Conservation (phyloP, 53 echinoderm and acorn worm genomes). For the Patiria pectinifera region DNA sequence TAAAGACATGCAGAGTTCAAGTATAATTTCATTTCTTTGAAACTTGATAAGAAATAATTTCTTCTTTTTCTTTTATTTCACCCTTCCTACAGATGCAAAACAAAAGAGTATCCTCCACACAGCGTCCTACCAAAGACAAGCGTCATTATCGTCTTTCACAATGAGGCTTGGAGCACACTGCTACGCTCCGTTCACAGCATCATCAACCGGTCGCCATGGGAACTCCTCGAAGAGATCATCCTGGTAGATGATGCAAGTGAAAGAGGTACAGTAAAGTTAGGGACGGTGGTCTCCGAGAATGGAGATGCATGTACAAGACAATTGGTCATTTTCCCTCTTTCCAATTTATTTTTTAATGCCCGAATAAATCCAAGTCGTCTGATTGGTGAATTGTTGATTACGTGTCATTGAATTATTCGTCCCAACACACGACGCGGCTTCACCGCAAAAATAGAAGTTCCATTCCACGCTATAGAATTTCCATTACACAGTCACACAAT, state of each 20-base stretch:
- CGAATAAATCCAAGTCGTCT: too few species aligned
- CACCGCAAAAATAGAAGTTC: too few species aligned
- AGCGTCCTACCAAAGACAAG: constrained; percentile 85
- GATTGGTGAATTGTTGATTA: too few species aligned
- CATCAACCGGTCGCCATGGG: constrained; percentile 93
- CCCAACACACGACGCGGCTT: too few species aligned
- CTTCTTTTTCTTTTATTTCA: background rate
- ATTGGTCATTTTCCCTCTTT: too few species aligned
- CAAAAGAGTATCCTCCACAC: constrained; percentile 80
- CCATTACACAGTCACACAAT: too few species aligned
- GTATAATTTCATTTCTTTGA: too few species aligned
- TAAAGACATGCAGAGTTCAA: too few species aligned
- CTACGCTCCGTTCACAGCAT: constrained; percentile 96
- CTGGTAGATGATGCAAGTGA: constrained; percentile 99
- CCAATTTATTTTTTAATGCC: too few species aligned
- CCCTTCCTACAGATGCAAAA: constrained; percentile 79
- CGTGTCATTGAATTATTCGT: too few species aligned
- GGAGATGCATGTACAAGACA: too few species aligned
- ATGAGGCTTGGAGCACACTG: constrained; percentile 99
- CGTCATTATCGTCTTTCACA: constrained; percentile 97
- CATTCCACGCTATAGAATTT: too few species aligned
- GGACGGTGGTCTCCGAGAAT: background rate
- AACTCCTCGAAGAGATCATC: constrained; percentile 90
- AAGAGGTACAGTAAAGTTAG: constrained; percentile 73
- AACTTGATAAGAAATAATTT: background rate